Evolutionary conservation across 2,113 vertebrate genomes (phyloP).

Genomic region (Neogale vison): DNA sequence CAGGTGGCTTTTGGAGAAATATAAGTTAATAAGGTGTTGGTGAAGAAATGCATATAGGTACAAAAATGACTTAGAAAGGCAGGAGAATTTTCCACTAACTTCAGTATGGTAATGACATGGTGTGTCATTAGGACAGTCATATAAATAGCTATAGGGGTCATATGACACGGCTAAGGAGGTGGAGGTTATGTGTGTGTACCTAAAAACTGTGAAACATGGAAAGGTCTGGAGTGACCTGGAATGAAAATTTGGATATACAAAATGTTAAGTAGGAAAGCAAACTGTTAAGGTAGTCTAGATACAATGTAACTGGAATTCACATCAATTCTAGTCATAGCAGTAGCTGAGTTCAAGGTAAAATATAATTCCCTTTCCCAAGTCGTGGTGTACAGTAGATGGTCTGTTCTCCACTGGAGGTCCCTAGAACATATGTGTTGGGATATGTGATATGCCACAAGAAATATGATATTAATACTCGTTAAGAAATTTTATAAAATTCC

Average conservation of each 20-base stretch:
- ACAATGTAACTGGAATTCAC: neutral
- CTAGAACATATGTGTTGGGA: neutral
- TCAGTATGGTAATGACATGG: constrained; percentile 41
- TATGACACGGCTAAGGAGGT: neutral
- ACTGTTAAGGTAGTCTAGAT: neutral
- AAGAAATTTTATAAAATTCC: neutral
- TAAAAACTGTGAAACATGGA: neutral
- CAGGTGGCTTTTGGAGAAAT: constrained; percentile 62
- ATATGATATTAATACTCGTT: neutral
- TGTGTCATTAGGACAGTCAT: neutral
- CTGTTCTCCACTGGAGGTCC: neutral
- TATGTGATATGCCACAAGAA: neutral
- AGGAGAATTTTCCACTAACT: constrained; percentile 1
- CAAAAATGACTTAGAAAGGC: constrained; percentile 38
- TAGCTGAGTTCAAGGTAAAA: neutral
- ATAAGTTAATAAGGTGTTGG: constrained; percentile 21
- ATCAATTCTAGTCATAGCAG: neutral
- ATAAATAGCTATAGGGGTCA: neutral
- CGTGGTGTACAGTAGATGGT: neutral
- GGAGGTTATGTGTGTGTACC: neutral
- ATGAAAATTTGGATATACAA: neutral
- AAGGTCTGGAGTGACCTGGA: neutral
- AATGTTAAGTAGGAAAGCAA: neutral
- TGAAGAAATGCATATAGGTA: constrained; percentile 60
- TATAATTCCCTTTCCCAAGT: neutral